Conservation (phyloP, 1,140 invertebrate species). For the Bombus sylvicola region DNA sequence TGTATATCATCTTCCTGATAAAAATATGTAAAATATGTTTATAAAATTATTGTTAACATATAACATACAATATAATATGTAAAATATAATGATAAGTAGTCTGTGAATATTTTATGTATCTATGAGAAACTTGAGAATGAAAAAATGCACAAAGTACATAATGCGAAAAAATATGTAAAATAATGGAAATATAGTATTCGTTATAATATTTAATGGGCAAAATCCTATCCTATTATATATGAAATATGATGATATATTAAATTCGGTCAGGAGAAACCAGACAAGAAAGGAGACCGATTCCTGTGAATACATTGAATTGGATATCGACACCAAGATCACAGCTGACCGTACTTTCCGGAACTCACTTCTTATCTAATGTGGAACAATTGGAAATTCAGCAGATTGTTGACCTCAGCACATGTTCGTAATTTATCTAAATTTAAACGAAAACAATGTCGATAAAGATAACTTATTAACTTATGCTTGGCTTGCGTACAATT, state of each 20-base stretch:
- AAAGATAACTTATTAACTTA: not conserved
- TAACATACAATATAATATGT: not conserved
- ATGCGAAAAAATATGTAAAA: not conserved
- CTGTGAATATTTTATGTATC: too few species aligned
- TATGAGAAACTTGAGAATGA: too few species aligned
- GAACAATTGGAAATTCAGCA: conserved; percentile 76
- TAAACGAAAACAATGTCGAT: not conserved
- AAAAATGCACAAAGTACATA: not conserved
- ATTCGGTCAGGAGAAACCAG: conserved; percentile 11
- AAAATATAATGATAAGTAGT: not conserved
- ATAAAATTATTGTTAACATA: too few species aligned
- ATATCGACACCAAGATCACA: conserved; percentile 65
- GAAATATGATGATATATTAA: not conserved
- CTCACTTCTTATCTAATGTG: conserved; percentile 64
- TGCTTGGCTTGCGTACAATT: too few species aligned
- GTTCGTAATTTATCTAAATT: conserved; percentile 56
- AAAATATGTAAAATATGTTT: not conserved
- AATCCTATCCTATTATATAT: not conserved
- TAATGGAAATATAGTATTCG: not conserved
- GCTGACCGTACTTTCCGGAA: conserved; percentile 64
- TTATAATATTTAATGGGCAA: not conserved
- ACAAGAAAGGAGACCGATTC: conserved; percentile 47
- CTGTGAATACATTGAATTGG: conserved; percentile 67
- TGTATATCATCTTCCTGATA: conserved; percentile 14
- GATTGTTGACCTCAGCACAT: conserved; percentile 69